Base-by-base conservation (phyloP, 2,888 invertebrate genomes). In the Stenchaetothrips biformis region DNA sequence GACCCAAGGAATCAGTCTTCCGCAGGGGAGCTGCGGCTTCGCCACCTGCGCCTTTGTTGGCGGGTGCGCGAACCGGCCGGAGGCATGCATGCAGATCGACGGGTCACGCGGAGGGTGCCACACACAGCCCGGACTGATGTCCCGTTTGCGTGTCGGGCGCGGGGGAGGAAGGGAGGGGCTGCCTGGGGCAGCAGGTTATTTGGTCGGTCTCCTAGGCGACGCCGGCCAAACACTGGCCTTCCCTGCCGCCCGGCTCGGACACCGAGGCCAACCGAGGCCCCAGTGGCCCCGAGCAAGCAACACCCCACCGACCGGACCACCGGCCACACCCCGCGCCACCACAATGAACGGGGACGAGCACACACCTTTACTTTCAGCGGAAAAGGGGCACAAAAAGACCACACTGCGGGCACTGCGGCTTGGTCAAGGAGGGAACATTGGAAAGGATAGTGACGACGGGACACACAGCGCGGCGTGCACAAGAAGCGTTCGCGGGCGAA, bases 121-220 rank as follows among this genome's bases (percentile, higher is more conserved):
- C 67, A 67, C 67, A 9, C 67, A 0, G 2, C 62, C 62, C 21
- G 9, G n/a, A 21, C 21, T 74, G 25, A 74, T 74, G 67, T 25
- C 67, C 67, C 67, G 67, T 74, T 74, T 25, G 67, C 67, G 67
- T 74, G 67, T 25, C 11, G n/a, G 67, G 8, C 67, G 67, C 21
- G 67, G 67, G 25, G 6, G 67, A 11, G 67, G 67, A 25, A 18
- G 37, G 37, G 37, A 37, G 37, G 13, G 11, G 53, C 53, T 3
- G 62, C 18, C 62, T 2, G n/a, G n/a, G 62, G 67, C n/a, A 21
- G 67, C 37, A 25, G 25, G 67, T 74, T 11, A 74, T 25, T 74
- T 74, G 25, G 67, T 74, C 67, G 11, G 67, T 74, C 25, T 74
- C 67, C 67, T 9, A 9, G 67, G 67, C 67, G 25, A 74, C 67